Conservation (phyloP, 2,113 vertebrate species). For the Hepsetus odoe region DNA sequence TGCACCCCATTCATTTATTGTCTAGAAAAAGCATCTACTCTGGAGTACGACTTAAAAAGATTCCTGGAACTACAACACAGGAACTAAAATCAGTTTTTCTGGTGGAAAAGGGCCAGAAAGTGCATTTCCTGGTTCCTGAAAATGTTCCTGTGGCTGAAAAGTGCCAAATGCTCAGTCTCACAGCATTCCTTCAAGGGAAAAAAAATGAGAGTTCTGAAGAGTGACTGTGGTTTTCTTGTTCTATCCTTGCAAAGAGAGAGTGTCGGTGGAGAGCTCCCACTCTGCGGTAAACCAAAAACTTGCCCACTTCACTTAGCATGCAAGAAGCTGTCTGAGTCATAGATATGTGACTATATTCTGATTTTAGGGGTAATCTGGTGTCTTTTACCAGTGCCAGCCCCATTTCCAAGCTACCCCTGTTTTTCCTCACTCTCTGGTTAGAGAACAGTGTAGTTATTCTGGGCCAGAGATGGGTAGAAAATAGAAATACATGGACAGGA, state of each 20-base stretch:
- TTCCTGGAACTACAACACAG: not conserved
- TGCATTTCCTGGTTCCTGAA: not conserved
- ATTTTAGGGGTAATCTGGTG: not conserved
- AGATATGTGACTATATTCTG: not conserved
- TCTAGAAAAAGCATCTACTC: not conserved
- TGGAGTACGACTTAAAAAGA: not conserved
- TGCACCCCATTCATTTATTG: not conserved
- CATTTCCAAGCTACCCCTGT: not conserved
- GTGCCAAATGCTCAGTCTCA: not conserved
- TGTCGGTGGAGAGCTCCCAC: conserved; percentile 68
- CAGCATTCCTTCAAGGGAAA: not conserved
- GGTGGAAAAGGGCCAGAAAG: not conserved
- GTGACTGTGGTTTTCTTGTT: not conserved
- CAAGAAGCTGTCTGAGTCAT: not conserved
- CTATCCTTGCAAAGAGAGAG: conserved; percentile 53
- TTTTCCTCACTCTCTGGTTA: conserved; percentile 26
- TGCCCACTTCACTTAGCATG: not conserved
- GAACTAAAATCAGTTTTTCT: not conserved
- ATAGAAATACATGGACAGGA: conserved; percentile 41
- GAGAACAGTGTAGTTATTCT: conserved; percentile 24
- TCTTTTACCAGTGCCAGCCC: not conserved
- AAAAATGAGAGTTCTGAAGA: not conserved
- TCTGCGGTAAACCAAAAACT: conserved; percentile 63
- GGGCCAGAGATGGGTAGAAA: conserved; percentile 53
- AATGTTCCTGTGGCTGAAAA: not conserved